Evolutionary conservation across 2,113 vertebrate genomes (phyloP).

Genomic region (Ginglymostoma cirratum): DNA sequence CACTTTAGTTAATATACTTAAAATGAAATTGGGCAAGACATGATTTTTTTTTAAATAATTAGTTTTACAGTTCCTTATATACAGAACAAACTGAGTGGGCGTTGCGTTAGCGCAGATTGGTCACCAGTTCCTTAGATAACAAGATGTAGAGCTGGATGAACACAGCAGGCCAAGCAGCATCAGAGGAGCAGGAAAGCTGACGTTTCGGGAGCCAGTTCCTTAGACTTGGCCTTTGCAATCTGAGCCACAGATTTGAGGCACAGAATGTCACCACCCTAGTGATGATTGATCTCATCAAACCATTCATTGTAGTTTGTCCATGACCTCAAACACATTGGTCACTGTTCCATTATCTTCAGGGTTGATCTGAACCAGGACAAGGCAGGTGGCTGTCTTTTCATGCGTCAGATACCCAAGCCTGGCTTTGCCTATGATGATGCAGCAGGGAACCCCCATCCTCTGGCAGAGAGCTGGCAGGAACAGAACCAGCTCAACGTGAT

Average conservation of each 20-base stretch:
- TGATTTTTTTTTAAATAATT: not conserved
- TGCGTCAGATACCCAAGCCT: constrained; percentile 86
- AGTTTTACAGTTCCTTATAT: not conserved
- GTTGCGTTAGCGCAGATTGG: no score
- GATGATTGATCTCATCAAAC: constrained; percentile 78
- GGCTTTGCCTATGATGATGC: constrained; percentile 87
- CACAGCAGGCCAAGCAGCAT: no score
- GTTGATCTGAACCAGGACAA: constrained; percentile 89
- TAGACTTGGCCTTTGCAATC: no score
- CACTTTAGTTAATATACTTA: not conserved
- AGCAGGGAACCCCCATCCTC: constrained; percentile 97
- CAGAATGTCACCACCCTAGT: no score
- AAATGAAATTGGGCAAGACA: not conserved
- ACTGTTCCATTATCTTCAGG: constrained; percentile 92
- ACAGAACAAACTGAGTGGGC: no score
- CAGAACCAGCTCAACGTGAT: constrained; percentile 72
- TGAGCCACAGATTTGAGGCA: no score
- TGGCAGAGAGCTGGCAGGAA: constrained; percentile 91
- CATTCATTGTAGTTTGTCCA: constrained; percentile 96
- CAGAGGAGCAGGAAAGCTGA: no score
- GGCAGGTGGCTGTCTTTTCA: constrained; percentile 85
- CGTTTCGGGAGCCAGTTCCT: no score
- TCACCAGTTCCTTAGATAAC: no score
- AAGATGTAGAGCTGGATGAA: no score
- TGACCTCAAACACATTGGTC: constrained; percentile 87